Evolutionary conservation across 92 coral and sea anemone genomes (phyloP).

Genomic region (Epizoanthus stellaris): DNA sequence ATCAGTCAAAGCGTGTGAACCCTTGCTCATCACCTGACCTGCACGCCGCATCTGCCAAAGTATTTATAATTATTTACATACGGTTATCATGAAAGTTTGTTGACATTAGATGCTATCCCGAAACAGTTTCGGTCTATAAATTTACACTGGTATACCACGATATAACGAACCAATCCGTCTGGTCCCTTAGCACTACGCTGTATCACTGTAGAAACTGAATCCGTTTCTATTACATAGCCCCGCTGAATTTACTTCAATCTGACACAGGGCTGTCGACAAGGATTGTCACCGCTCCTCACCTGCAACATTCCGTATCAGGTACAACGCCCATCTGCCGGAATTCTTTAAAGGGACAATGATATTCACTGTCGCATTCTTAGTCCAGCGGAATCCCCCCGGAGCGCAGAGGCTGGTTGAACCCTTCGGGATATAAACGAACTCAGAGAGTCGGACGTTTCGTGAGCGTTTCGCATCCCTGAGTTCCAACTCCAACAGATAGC

Average conservation of each 20-base stretch:
- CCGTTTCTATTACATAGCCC: not conserved
- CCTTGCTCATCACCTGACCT: no score
- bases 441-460: constrained; percentile 64
- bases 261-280: not conserved
- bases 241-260: not conserved
- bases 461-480: constrained; percentile 60
- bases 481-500: constrained; percentile 83
- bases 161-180: no score
- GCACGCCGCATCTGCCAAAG: no score
- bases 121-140: no score
- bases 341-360: constrained; percentile 88
- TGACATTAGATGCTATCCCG: no score
- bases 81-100: no score
- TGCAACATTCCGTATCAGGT: constrained; percentile 87
- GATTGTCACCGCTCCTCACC: constrained; percentile 41
- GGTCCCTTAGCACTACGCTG: no score
- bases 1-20: no score
- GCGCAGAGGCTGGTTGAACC: constrained; percentile 67
- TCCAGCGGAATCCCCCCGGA: constrained; percentile 87
- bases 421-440: constrained; percentile 74
- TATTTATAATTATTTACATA: no score
- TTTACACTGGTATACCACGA: no score
- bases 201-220: no score
- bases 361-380: constrained; percentile 73
- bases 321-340: constrained; percentile 92